phyloP scores from a whole-genome alignment of 2,797 vertebrate species.

The Oreonectes daqikongensis region DNA sequence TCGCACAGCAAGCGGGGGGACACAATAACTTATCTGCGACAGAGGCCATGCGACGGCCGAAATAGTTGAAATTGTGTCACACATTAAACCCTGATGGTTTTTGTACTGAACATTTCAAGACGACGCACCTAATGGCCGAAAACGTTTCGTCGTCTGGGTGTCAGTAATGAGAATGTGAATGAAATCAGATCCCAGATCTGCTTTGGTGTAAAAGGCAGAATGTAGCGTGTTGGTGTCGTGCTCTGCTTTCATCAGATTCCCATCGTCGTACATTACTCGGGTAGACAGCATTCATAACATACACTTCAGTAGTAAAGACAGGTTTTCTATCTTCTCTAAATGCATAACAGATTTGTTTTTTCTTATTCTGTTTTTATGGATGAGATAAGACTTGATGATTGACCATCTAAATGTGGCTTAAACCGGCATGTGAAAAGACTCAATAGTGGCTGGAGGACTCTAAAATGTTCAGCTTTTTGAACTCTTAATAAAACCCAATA shows the following conservation, averaged over 20 bases:
- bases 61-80: neutral
- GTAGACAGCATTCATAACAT: slow-evolving; percentile 83
- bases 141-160: slow-evolving; percentile 17
- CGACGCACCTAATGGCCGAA: slow-evolving; percentile 17
- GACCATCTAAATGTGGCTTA: slow-evolving; percentile 83
- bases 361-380: slow-evolving; percentile 67
- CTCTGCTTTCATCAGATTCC: slow-evolving; percentile 82
- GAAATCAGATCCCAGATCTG: slow-evolving; percentile 11
- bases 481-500: slow-evolving; percentile 81
- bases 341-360: slow-evolving; percentile 71
- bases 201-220: neutral
- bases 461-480: slow-evolving; percentile 96
- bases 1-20: slow-evolving; percentile 21
- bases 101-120: slow-evolving; percentile 43
- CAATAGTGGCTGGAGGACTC: slow-evolving; percentile 78
- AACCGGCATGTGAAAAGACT: slow-evolving; percentile 83
- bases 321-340: slow-evolving; percentile 77
- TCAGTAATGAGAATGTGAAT: slow-evolving; percentile 14
- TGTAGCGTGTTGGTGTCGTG: slow-evolving; percentile 30
- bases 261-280: slow-evolving; percentile 80
- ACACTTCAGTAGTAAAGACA: slow-evolving; percentile 72
- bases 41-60: neutral
- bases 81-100: neutral
- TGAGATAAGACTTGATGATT: slow-evolving; percentile 79
- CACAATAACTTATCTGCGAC: slow-evolving; percentile 20